Percentiles rank a stretch among this genome's conserved stretches.
Conservation (phyloP, 2,113 vertebrate species). For the Pitta sordida region DNA sequence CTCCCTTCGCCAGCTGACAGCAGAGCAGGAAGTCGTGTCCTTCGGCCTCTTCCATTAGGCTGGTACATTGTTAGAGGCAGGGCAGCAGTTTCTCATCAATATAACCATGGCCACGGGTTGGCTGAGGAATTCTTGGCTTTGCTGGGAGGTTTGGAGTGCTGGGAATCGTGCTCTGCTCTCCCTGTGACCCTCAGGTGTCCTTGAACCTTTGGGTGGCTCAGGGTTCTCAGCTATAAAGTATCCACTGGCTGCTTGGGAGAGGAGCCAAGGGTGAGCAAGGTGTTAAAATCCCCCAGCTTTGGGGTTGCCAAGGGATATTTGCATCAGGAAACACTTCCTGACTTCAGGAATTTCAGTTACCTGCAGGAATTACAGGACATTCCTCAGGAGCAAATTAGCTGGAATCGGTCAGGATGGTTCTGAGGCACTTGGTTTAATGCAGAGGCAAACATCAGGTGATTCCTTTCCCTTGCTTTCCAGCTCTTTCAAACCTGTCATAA, state of each 20-base stretch:
- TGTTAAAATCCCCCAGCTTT: background rate
- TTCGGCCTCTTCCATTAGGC: conserved; percentile 43
- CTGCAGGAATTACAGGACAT: background rate
- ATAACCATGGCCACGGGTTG: background rate
- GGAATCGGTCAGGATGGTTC: background rate
- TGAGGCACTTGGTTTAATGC: background rate
- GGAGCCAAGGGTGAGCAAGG: background rate
- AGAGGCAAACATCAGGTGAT: background rate
- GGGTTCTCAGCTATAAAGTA: background rate
- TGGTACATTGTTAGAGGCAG: background rate
- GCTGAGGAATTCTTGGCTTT: background rate
- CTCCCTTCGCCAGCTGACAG: conserved; percentile 29
- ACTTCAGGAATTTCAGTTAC: background rate
- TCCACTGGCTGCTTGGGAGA: background rate
- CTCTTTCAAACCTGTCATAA: background rate
- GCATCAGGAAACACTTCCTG: background rate
- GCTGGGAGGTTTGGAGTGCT: background rate
- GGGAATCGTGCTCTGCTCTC: background rate
- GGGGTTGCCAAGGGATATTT: background rate
- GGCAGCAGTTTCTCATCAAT: conserved; percentile 45
- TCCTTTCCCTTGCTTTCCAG: background rate
- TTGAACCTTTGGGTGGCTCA: background rate
- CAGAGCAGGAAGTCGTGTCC: conserved; percentile 61
- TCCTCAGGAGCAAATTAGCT: background rate
- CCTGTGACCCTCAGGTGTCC: background rate